Conservation (phyloP, 1,140 invertebrate species). For the Notospermus geniculatus region DNA sequence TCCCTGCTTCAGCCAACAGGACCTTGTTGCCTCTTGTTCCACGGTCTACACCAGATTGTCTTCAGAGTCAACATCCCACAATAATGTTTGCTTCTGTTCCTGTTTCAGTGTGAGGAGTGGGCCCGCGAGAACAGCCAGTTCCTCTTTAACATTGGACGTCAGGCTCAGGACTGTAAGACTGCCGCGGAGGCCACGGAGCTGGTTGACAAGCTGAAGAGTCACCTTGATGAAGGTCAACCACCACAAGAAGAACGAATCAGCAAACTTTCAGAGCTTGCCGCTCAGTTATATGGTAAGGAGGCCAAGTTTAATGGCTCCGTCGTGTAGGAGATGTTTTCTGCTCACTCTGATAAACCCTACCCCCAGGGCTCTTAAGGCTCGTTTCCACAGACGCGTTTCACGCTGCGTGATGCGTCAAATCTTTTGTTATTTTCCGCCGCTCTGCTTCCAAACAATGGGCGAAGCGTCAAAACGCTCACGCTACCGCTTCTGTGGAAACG, state of each 20-base stretch:
- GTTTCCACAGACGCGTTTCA: too few relatives aligned
- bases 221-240: constrained; percentile 68
- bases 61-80: background rate
- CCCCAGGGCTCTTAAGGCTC: too few relatives aligned
- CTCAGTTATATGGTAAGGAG: constrained; percentile 65
- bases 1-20: too few relatives aligned
- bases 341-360: too few relatives aligned
- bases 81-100: constrained; percentile 10
- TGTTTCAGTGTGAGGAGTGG: constrained; percentile 68
- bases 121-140: constrained; percentile 71
- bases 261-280: constrained; percentile 66
- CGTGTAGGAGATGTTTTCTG: background rate
- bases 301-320: background rate
- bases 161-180: constrained; percentile 65
- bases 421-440: too few relatives aligned
- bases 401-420: too few relatives aligned
- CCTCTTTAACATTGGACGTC: constrained; percentile 68
- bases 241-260: constrained; percentile 68
- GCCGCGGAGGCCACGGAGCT: constrained; percentile 64
- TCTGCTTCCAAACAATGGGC: too few relatives aligned
- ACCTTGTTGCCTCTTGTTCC: too few relatives aligned
- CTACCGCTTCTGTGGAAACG: too few relatives aligned
- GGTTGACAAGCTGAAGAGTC: constrained; percentile 65
- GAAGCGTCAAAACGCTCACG: too few relatives aligned
- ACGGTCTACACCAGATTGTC: background rate